These are phyloP conservation scores for Neopipo cinnamomea DNA, from an alignment of 2,113 vertebrate genomes.

Conservation along the genomic window DNA sequence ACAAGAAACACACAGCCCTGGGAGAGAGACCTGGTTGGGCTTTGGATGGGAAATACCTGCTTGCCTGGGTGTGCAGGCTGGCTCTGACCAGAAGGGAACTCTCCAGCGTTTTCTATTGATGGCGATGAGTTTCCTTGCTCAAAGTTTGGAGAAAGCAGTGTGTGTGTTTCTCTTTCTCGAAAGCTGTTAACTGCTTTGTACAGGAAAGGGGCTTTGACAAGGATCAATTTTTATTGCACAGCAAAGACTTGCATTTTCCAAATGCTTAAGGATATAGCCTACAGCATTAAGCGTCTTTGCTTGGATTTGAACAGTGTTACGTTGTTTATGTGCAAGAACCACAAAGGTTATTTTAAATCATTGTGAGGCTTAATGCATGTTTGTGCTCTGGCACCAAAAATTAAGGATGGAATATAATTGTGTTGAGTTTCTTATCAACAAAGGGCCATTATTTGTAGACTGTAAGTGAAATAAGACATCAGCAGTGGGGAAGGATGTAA, in stretches of 20 bases:
- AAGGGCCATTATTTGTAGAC: constrained; percentile 22
- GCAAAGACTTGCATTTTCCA: constrained; percentile 46
- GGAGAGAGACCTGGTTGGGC: neutral
- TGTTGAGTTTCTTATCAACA: constrained; percentile 34
- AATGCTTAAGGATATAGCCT: constrained; percentile 51
- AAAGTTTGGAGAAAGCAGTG: constrained; percentile 3
- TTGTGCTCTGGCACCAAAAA: constrained; percentile 37
- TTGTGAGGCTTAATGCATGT: constrained; percentile 18
- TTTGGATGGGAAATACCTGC: neutral
- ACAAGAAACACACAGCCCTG: neutral
- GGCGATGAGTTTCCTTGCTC: neutral
- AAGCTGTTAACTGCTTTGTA: neutral
- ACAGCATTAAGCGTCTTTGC: constrained; percentile 47
- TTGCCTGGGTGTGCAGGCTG: neutral
- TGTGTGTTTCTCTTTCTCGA: neutral
- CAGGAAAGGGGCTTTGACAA: constrained; percentile 37
- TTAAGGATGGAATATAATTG: constrained; percentile 18
- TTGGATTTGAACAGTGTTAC: constrained; percentile 46
- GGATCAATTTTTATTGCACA: constrained; percentile 24
- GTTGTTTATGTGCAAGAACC: constrained; percentile 38
- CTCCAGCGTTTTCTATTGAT: neutral
- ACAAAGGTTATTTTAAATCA: constrained; percentile 44
- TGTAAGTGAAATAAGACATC: neutral
- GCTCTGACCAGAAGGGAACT: neutral
- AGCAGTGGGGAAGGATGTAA: neutral